A percentile compares a stretch with the other conserved stretches of the same genome.
Conservation (phyloP, 2,797 vertebrate species). For the Pipistrellus pipistrellus region DNA sequence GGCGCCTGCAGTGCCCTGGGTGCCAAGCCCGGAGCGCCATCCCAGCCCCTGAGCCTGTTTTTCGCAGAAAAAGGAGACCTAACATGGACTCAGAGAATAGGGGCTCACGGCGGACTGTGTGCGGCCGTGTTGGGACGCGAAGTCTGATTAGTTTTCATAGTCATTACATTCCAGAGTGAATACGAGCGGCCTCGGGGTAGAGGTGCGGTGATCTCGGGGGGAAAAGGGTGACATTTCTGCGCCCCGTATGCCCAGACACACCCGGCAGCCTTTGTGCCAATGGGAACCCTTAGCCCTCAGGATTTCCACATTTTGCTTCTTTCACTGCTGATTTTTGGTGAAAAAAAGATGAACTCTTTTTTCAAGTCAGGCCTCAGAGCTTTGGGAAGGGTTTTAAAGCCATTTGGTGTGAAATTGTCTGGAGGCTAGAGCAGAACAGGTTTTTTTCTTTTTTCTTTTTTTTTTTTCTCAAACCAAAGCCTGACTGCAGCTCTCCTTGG, state of each 20-base stretch:
- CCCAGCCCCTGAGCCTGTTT: conserved; percentile 41
- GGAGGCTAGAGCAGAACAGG: not conserved
- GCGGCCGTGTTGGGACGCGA: not conserved
- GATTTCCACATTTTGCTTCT: conserved; percentile 23
- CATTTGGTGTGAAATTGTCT: conserved; percentile 68
- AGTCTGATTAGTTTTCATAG: not conserved
- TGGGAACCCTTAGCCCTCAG: not conserved
- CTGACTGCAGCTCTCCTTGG: not conserved
- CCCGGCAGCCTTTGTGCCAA: not conserved
- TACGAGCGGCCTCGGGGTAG: not conserved
- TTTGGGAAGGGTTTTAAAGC: conserved; percentile 51
- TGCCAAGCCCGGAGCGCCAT: conserved; percentile 64
- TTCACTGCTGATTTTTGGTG: conserved; percentile 44
- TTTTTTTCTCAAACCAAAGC: not conserved
- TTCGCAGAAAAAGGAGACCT: conserved; percentile 16
- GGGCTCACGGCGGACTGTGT: not conserved
- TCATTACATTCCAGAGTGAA: not conserved
- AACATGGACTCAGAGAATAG: not conserved
- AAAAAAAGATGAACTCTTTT: conserved; percentile 46
- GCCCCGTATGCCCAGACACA: not conserved
- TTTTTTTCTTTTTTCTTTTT: not conserved
- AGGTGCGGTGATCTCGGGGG: not conserved
- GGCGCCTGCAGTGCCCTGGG: conserved; percentile 56
- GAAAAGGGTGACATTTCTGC: not conserved
- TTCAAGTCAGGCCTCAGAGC: not conserved